Evolutionary conservation across 2,888 invertebrate genomes (phyloP).

Genomic region (Adela reaumurella): DNA sequence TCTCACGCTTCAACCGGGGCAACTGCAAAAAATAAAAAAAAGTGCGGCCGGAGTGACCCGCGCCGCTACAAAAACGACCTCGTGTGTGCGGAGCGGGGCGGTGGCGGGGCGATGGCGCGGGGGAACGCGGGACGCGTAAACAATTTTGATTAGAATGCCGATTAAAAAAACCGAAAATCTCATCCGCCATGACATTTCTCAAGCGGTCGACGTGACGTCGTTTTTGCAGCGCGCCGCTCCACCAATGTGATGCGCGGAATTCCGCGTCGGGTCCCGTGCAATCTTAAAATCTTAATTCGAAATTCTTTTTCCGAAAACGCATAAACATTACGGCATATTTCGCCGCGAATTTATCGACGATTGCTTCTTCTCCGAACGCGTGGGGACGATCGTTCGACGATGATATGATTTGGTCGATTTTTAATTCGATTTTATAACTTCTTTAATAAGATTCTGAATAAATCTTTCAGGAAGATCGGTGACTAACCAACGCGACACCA

Average conservation of each 20-base stretch:
- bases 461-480: background rate
- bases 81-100: conserved; percentile 17
- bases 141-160: conserved; percentile 56
- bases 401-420: background rate
- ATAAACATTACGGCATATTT: conserved; percentile 29
- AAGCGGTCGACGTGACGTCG: conserved; percentile 36
- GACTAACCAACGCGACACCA: too few relatives aligned
- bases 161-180: conserved; percentile 33
- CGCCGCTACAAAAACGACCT: conserved; percentile 16
- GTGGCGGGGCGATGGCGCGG: conserved; percentile 15
- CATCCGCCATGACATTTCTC: conserved; percentile 33
- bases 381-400: conserved; percentile 18
- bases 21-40: background rate
- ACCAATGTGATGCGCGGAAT: conserved; percentile 18
- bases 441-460: conserved; percentile 11
- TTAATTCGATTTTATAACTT: conserved; percentile 25
- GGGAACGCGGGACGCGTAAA: conserved; percentile 35
- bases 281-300: conserved; percentile 48
- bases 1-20: background rate
- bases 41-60: conserved; percentile 4
- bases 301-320: conserved; percentile 24
- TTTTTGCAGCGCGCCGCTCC: conserved; percentile 27
- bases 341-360: conserved; percentile 22
- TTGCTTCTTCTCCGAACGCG: conserved; percentile 15
- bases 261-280: conserved; percentile 23